Base-by-base conservation (phyloP, 2,113 vertebrate genomes). In the Aptenodytes patagonicus region DNA sequence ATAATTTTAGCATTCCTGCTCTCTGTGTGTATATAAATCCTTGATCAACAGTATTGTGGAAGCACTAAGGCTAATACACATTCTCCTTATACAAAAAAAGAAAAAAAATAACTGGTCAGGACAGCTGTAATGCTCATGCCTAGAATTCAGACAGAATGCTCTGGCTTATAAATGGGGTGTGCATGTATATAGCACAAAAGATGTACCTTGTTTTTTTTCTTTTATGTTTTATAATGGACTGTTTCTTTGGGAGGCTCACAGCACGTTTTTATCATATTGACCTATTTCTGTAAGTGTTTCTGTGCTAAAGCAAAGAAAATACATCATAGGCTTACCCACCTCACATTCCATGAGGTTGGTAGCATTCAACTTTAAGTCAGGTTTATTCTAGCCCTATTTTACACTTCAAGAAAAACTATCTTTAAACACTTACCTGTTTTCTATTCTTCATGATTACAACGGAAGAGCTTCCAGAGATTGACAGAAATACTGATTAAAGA, bases 1-100 rank as follows among this genome's bases (percentile, higher is more conserved):
- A 95, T 95, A 87, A 95, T 95, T 98, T 78, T 58, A 92, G 46
- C 80, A 94, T 97, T 97, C 66, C 83, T 88, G 25, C 69, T 97
- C 62, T 97, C 62, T 89, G 55, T 68, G 54, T 17, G 55, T 79
- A 44, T 49, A 96, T 89, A 97, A 93, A 93, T 95, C 80, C 95
- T 51, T 90, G 52, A 90, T 93, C 78, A 91, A 71, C 85, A 34
- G 19, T 87, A 90, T 54, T 91, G 82, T 91, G 72, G 46, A 92
- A 93, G 52, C 68, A 91, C 71, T 66, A 75, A 81, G 80, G 70
- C 73, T 89, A 88, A 32, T 65, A 77, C 6, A 68, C 13, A 24
- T 93, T 69, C 14, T 61, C 36, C 21, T 40, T 60, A 60, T 22
- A 54, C 8, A 80, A 71, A 88, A 76, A 17, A 80, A 44, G 75